Evolutionary conservation across 2,797 vertebrate species (phyloP).

Genomic region (Mallotus villosus): DNA sequence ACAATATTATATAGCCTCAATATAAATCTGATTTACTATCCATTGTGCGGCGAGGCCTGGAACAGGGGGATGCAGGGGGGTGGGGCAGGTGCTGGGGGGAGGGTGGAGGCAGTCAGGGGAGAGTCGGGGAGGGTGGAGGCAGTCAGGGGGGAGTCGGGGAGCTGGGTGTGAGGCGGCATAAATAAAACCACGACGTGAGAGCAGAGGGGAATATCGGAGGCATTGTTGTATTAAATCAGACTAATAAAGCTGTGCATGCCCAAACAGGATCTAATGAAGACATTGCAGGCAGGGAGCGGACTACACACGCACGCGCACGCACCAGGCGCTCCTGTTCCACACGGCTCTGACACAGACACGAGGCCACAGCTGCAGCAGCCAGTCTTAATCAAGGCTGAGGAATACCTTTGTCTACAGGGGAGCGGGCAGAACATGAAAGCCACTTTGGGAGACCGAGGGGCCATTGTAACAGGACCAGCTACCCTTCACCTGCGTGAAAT

Average conservation of each 20-base stretch:
- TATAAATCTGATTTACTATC: slow-evolving; percentile 78
- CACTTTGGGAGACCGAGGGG: too few relatives aligned
- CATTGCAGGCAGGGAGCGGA: slow-evolving; percentile 47
- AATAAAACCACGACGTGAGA: slow-evolving; percentile 71
- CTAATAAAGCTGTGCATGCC: slow-evolving; percentile 73
- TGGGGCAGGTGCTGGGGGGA: too few relatives aligned
- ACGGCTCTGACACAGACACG: slow-evolving; percentile 34
- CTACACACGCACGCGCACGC: background rate
- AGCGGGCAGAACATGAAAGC: too few relatives aligned
- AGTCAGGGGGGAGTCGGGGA: background rate
- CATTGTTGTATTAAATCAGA: slow-evolving; percentile 77
- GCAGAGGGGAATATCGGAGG: slow-evolving; percentile 65
- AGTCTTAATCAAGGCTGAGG: slow-evolving; percentile 70
- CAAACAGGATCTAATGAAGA: slow-evolving; percentile 73
- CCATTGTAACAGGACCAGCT: too few relatives aligned
- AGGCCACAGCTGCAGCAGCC: slow-evolving; percentile 71
- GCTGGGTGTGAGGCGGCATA: slow-evolving; percentile 46
- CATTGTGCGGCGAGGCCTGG: slow-evolving; percentile 48
- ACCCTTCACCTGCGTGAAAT: too few relatives aligned
- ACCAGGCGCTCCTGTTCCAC: background rate
- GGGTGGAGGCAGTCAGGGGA: background rate
- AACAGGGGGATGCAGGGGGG: too few relatives aligned
- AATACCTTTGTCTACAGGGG: slow-evolving; percentile 15
- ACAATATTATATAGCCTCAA: slow-evolving; percentile 60
- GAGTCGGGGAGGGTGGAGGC: background rate